Evolutionary conservation across 2,113 vertebrate genomes (phyloP), one percentile per base, ranked within the genome.

Genomic region (Trogon melanurus): DNA sequence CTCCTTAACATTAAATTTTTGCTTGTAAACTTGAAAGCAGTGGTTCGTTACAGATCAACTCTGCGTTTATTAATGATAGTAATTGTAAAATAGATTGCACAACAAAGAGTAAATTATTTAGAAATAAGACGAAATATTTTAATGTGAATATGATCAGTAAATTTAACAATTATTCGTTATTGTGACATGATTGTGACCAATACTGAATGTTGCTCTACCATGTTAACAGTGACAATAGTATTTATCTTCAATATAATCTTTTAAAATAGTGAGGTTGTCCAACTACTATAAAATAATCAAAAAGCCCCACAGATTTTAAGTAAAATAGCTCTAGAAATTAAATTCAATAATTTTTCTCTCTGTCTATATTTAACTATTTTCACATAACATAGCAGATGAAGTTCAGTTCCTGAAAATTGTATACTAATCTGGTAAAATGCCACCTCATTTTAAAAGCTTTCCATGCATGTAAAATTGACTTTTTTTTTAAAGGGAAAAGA

Each of bases 361-460:
- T 61, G 9, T 41, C 67, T 60, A 1, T 62, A 36, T 58, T 67
- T 71, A 66, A 50, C 25, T 76, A 8, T 34, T 90, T 85, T 87
- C 67, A 75, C 13, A 5, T 70, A 53, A 27, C 30, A 76, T 54
- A 88, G 23, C 30, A 73, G 61, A 62, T 34, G 11, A 36, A 90
- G 19, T 47, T 85, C 62, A 84, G 61, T 86, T 94, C 93, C 95
- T 96, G 80, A 87, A 95, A 94, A 74, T 45, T 9, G 23, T 81
- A 67, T 58, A 41, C 54, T 84, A 84, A 93, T 60, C 36, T 93
- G 75, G 48, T 86, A 88, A 94, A 97, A 71, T 81, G 32, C 16
- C 72, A 69, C 53, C 85, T 90, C 45, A 56, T 73, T 82, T 76
- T 81, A 78, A 67, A 61, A 83, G 53, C 45, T 95, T 93, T 82